Evolutionary conservation across 2,113 vertebrate species (phyloP).

Genomic region (Plecotus auritus): DNA sequence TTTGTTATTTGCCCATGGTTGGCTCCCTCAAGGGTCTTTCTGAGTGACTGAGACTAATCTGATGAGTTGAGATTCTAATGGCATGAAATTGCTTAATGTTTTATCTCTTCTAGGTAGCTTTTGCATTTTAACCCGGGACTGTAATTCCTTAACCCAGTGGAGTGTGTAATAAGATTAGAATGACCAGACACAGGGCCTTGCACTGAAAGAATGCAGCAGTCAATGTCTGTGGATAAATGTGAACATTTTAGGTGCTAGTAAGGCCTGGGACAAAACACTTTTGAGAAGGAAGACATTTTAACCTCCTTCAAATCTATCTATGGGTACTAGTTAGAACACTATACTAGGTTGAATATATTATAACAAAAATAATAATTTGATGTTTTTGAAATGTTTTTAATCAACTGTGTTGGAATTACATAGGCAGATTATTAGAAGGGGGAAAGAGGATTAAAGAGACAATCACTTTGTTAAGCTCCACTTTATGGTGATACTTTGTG

Average conservation of each 20-base stretch:
- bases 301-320: not conserved
- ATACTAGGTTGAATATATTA: not conserved
- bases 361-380: not conserved
- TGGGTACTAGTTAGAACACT: not conserved
- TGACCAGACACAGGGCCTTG: not conserved
- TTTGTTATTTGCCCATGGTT: not conserved
- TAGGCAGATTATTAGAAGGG: not conserved
- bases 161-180: constrained; percentile 32
- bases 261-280: not conserved
- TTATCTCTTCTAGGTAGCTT: not conserved
- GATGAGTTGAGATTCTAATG: constrained; percentile 15
- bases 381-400: not conserved
- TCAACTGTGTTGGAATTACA: not conserved
- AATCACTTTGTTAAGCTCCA: not conserved
- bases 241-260: not conserved
- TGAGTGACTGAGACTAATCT: constrained; percentile 39
- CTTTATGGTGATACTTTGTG: not conserved
- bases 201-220: not conserved
- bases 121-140: constrained; percentile 42
- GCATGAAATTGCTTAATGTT: constrained; percentile 12
- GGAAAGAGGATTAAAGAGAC: not conserved
- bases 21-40: not conserved
- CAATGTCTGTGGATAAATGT: not conserved
- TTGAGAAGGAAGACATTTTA: not conserved
- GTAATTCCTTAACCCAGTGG: not conserved